Evolutionary conservation across 2,113 vertebrate genomes (phyloP).

Genomic region (Neodontobutis hainanensis): DNA sequence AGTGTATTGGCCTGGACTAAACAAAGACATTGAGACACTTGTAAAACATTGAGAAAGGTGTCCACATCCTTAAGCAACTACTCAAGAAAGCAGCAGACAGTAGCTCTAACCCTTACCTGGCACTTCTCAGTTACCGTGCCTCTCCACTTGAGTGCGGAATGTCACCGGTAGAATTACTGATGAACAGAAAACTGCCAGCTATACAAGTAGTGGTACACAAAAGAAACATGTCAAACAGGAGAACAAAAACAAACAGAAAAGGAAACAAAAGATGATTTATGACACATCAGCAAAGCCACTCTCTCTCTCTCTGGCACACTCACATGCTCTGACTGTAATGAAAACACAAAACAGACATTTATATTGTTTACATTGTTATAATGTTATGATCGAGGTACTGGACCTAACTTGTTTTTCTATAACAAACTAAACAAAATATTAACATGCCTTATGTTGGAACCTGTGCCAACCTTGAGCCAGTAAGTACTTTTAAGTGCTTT

Average conservation of each 20-base stretch:
- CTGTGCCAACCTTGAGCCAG: no score
- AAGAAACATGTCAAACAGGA: not conserved
- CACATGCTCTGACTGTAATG: no score
- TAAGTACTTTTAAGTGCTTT: no score
- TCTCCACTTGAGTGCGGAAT: conserved; percentile 6
- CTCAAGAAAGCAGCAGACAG: conserved; percentile 6
- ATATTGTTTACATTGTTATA: no score
- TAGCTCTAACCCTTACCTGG: not conserved
- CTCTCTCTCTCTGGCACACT: not conserved
- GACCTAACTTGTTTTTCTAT: no score
- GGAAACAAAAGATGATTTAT: conserved; percentile 1
- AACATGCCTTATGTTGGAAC: no score
- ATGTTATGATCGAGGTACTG: no score
- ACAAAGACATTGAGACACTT: conserved; percentile 16
- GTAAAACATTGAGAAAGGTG: conserved; percentile 2
- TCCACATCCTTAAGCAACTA: conserved; percentile 7
- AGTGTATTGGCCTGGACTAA: conserved; percentile 24
- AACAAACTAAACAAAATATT: no score
- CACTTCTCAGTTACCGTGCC: conserved; percentile 1
- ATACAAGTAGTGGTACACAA: not conserved
- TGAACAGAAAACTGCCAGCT: not conserved
- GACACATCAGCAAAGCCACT: conserved; percentile 1
- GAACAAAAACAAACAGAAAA: not conserved
- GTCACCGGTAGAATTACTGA: not conserved
- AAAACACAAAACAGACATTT: no score